Base-by-base conservation (phyloP, 2,113 vertebrate genomes). In the Kobus ellipsiprymnus region DNA sequence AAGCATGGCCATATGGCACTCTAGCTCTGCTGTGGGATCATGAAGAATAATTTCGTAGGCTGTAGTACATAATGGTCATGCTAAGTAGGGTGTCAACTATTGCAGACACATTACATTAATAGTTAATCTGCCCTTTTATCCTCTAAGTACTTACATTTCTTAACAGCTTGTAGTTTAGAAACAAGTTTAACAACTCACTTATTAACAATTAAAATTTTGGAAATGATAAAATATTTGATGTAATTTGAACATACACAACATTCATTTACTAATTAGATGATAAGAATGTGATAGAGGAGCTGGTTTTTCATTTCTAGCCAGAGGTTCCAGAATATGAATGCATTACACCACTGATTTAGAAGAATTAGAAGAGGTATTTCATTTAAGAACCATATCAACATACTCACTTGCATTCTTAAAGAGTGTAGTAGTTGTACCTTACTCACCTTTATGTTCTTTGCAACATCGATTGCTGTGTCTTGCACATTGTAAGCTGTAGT, bases 1-100 rank as follows among this genome's bases (percentile, higher is more conserved):
- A 99, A 99, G 98, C 97, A 97, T 74, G 85, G 97, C 99, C 99
- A 99, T 99, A 99, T 99, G 99, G 98, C 92, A 93, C 95, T 97
- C 40, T 5, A 97, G 94, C 92, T 98, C 97, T 99, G 98, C 98
- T 97, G 96, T 97, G 97, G 95, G 97, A 98, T 80, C 98, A 98
- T 89, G 96, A 98, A 98, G 97, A 98, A 98, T 99, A 98, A 99
- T 99, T 98, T 97, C 98, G 98, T 98, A 98, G 97, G 98, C 97
- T 98, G 97, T 98, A 98, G 98, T 97, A 98, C 98, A 98, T 99
- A 99, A 99, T 98, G 98, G 98, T 98, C 98, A 98, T 98, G 97
- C 97, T 99, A 99, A 99, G 96, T 98, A 98, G 98, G 96, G 97
- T 99, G 98, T 98, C 99, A 99, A 98, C 98, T 98, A 98, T 95